A percentile compares a stretch with the other conserved stretches of the same genome.
phyloP scores from a whole-genome alignment of 2,797 vertebrate species.

The Anomalospiza imberbis region DNA sequence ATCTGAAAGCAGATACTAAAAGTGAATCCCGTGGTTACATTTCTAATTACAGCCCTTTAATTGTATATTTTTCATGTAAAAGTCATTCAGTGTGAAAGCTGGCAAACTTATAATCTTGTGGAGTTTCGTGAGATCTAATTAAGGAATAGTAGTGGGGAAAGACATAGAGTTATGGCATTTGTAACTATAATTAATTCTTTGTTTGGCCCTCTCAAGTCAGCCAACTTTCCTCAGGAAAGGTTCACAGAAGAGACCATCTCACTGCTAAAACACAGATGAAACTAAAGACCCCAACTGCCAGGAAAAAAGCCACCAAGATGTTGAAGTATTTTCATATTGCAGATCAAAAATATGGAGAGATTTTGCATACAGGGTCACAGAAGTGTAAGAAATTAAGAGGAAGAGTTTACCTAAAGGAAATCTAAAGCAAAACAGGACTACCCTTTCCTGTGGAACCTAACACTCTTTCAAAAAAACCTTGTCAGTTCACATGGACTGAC shows the following conservation, averaged over 20 bases:
- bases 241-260: neutral
- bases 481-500: neutral
- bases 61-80: neutral
- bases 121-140: neutral
- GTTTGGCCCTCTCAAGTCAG: neutral
- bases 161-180: neutral
- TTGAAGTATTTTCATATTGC: neutral
- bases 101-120: neutral
- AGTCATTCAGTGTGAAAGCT: neutral
- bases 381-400: neutral
- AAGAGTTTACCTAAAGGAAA: neutral
- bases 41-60: neutral
- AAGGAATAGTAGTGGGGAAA: neutral
- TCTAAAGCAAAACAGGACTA: neutral
- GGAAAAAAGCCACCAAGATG: neutral
- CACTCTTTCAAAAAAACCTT: neutral
- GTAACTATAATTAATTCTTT: neutral
- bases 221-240: neutral
- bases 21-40: neutral
- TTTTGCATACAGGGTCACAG: neutral
- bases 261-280: neutral
- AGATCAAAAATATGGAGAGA: neutral
- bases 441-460: neutral
- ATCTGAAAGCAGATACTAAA: neutral
- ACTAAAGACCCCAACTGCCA: neutral